Conservation (phyloP, 2,113 vertebrate species). For the Aegotheles bennettii region DNA sequence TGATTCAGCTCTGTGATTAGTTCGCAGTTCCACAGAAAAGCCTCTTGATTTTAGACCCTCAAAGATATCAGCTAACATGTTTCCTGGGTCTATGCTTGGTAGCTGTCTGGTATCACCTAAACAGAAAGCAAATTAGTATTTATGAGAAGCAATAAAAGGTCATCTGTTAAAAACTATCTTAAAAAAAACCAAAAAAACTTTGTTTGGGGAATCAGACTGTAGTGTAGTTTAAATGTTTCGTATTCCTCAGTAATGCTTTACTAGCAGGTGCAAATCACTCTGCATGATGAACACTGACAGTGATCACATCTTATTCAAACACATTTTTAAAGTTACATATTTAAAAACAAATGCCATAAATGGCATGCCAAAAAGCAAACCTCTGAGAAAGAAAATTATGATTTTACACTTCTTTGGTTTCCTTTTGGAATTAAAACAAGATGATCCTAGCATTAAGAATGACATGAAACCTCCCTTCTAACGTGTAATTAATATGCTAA, state of each 20-base stretch:
- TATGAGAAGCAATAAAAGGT: neutral
- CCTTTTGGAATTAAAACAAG: neutral
- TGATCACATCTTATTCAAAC: neutral
- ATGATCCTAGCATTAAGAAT: neutral
- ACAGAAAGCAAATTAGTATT: neutral
- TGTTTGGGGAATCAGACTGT: neutral
- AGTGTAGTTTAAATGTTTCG: neutral
- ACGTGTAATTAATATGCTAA: neutral
- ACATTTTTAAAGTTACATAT: neutral
- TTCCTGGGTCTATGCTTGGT: constrained; percentile 86
- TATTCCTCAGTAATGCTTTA: neutral
- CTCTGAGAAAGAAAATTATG: neutral
- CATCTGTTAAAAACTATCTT: neutral
- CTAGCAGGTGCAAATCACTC: neutral
- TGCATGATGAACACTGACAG: neutral
- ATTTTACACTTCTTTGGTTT: neutral
- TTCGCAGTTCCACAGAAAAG: constrained; percentile 78
- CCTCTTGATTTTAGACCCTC: constrained; percentile 64
- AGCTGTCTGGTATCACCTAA: constrained; percentile 84
- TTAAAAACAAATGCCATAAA: neutral
- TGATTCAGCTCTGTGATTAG: constrained; percentile 84
- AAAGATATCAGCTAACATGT: constrained; percentile 78
- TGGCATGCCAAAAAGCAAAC: neutral
- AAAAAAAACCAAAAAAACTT: neutral
- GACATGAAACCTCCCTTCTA: neutral